Conservation (phyloP, 2,888 invertebrate species). For the Tetranychus piercei region DNA sequence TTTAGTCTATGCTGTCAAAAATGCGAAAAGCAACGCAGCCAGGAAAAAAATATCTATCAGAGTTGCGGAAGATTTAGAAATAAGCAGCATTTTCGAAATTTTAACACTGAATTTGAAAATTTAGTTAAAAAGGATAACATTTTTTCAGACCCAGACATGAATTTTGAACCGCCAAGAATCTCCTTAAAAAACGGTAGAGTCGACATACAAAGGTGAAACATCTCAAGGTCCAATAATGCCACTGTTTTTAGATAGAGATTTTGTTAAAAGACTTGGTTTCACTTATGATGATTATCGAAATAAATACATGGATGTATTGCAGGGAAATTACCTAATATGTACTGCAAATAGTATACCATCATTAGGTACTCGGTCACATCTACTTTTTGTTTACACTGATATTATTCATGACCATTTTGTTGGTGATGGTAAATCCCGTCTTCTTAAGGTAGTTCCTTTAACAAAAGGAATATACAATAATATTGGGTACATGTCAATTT, state of each 20-base stretch:
- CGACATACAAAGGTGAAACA: neutral
- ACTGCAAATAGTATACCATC: too few relatives aligned
- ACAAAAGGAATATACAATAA: too few relatives aligned
- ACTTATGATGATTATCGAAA: neutral
- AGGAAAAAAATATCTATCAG: neutral
- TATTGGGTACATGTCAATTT: too few relatives aligned
- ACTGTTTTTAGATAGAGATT: neutral
- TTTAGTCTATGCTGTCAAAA: neutral
- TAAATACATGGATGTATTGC: neutral
- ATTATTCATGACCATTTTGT: too few relatives aligned
- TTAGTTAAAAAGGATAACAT: neutral
- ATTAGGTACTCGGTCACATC: neutral
- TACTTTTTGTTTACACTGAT: constrained; percentile 4
- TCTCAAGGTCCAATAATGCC: neutral
- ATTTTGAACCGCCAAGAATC: neutral
- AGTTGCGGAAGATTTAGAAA: neutral
- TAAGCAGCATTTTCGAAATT: neutral
- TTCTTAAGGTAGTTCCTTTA: too few relatives aligned
- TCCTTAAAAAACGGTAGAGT: neutral
- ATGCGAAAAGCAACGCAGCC: neutral
- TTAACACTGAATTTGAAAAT: neutral
- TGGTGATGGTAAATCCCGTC: too few relatives aligned
- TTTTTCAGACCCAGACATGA: too few relatives aligned
- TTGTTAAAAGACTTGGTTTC: neutral
- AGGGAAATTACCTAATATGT: neutral